Base-by-base conservation (phyloP, 2,113 vertebrate species). In the Charadrius vociferus region DNA sequence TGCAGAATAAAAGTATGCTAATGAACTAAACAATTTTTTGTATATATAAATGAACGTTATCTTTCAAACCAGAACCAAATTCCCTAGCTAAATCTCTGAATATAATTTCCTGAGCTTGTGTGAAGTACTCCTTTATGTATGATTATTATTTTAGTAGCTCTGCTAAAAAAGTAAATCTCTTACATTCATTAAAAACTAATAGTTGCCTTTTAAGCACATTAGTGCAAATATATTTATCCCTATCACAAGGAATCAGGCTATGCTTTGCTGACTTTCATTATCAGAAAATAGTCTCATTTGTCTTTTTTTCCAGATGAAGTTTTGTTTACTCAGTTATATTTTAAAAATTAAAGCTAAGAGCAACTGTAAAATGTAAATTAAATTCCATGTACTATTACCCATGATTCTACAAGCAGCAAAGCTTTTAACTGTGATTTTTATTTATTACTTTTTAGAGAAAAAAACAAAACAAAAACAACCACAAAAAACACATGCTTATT, bases 11-110 rank as follows among this genome's bases (percentile, higher is more conserved):
- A 97, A 94, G 84, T 96, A 98, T 97, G 96, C 88, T 98, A 98
- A 98, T 97, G 74, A 97, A 92, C 90, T 66, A 89, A 96, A 97
- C 36, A 94, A 63, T 95, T 91, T 96, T 96, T 97, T 94, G 47
- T 81, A 79, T 93, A 43, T 78, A 96, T 94, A 98, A 97, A 98
- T 95, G 94, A 97, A 94, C 4, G 63, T 98, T 98, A 98, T 98
- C 96, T 98, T 98, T 97, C 95, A 97, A 98, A 96, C 95, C 97
- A 98, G 97, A 98, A 98, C 93, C 77, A 95, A 97, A 98, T 98
- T 98, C 91, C 90, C 91, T 63, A 92, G 93, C 85, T 98, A 95
- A 98, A 96, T 95, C 94, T 96, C 92, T 83, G 93, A 94, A 96
- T 96, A 96, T 94, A 96, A 97, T 98, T 98, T 97, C 92, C 89